Evolutionary conservation across 2,888 invertebrate species (phyloP), one percentile per base, ranked within the genome.

Genomic region (Pollenia amentaria): DNA sequence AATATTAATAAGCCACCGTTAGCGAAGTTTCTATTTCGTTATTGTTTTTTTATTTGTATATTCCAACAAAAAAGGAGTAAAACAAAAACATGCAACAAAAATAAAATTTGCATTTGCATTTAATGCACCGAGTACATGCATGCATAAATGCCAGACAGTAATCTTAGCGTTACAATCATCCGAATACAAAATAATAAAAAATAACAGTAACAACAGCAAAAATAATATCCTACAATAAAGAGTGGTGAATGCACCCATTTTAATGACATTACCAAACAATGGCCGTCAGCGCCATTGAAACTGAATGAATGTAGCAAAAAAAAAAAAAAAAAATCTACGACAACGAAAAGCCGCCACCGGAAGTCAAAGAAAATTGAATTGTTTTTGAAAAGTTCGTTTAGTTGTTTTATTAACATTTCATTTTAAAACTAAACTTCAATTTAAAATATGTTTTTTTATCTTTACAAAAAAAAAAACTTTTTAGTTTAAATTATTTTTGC

Each of bases 161-260:
- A 90, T 90, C 89, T 89, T 89, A 88, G 89, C 89, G 89, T 89
- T 89, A 89, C 89, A 88, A 89, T 89, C 89, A 84, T 82, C 48
- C 62, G 55, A 67, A 73, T 73, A 78, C 48, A 77, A 83, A 82
- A 76, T 60, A 82, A 82, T 76, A 69, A 76, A 82, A 69, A 76
- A 60, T 76, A 70, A 70, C 60, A 62, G 60, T 38, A 48, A 53
- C n/a, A 75, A 77, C 8, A 53, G n/a, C n/a, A 62, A 70, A 12
- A 14, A 64, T 62, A 69, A 65, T 81, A 87, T 84, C 18, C 77
- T 78, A 72, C 83, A 69, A 73, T 84, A 84, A 79, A 77, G 69
- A 77, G 80, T 87, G 84, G 87, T 77, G 87, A 87, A 87, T 87
- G 85, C 87, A 85, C 81, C 87, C 81, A 87, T 85, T 84, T 82